Evolutionary conservation across 37 sponge, comb jelly and placozoan genomes (phyloP), one percentile per base, ranked within the genome.

Genomic region (Cliona cf. orientalis): DNA sequence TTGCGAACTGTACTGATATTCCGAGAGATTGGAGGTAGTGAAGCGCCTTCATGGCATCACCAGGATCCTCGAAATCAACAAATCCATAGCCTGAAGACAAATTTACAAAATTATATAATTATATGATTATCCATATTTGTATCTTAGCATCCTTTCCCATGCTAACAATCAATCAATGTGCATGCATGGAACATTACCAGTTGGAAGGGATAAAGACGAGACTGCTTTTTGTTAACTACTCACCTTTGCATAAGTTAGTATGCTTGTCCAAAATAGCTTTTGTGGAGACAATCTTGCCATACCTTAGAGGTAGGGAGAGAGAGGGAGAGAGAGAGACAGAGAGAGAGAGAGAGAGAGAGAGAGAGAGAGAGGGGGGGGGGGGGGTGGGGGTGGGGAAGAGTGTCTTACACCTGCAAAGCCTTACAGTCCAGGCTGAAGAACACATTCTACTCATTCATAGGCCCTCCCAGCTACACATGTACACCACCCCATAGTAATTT

Each of bases 201-300:
- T n/a, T n/a, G n/a, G n/a, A n/a, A n/a, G n/a, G n/a, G n/a, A n/a
- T n/a, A n/a, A n/a, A n/a, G n/a, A n/a, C n/a, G n/a, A n/a, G n/a
- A n/a, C n/a, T n/a, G n/a, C n/a, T n/a, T n/a, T n/a, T 49, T 19
- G 19, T 61, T 1, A 23, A 3, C 23, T 23, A 56, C 66, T 65
- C 38, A 97, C 97, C 98, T 78, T 96, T 98, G 81, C 99, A 98
- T 23, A 80, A 38, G 68, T 83, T 91, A 38, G 93, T 92, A 37
- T 90, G 60, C 84, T 96, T 99, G 74, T 99, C 97, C 46, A 96
- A 71, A 42, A 99, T 99, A 29, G 97, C 95, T 78, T 99, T 99
- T 14, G 94, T 93, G 0, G 95, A 94, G 40, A 90, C 81, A 25
- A 99, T 99, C 71, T 79, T 89, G 7, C 99, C 99, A 92, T 86